phyloP scores from a whole-genome alignment of 2,113 vertebrate genomes.

The Rhadina sibilatrix region DNA sequence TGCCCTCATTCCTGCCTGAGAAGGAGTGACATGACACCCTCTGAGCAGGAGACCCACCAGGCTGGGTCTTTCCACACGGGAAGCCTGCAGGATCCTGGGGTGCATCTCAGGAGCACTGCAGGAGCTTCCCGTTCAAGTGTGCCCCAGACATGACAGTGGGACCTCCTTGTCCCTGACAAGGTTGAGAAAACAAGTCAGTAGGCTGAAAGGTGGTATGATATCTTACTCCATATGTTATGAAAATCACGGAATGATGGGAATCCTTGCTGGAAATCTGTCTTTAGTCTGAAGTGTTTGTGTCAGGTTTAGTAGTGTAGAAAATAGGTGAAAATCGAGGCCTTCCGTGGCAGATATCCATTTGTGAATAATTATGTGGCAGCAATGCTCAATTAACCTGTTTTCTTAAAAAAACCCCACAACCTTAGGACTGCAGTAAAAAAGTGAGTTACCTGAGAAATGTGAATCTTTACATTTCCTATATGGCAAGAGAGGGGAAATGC shows the following conservation, averaged over 20 bases:
- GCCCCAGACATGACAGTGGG: fast-evolving
- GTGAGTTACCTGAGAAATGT: background rate
- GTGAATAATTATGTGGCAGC: background rate
- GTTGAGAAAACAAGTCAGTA: background rate
- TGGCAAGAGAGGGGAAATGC: fast-evolving
- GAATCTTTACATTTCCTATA: background rate
- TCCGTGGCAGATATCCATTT: background rate
- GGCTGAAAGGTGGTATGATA: background rate
- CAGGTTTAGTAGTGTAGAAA: background rate
- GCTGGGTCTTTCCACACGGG: background rate
- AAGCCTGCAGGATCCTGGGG: background rate
- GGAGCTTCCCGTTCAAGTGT: background rate
- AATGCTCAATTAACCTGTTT: background rate
- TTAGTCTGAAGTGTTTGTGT: background rate
- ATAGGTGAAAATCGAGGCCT: fast-evolving
- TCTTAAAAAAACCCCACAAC: background rate
- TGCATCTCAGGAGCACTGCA: background rate
- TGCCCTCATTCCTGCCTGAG: background rate
- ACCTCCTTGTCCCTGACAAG: background rate
- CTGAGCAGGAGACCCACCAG: background rate
- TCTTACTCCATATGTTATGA: background rate
- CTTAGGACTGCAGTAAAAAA: background rate
- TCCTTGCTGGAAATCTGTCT: background rate
- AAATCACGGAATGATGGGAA: background rate
- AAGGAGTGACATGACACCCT: background rate